Base-by-base conservation (phyloP, 35 echinoderm and acorn worm species). In the Holothuria glaberrima region DNA sequence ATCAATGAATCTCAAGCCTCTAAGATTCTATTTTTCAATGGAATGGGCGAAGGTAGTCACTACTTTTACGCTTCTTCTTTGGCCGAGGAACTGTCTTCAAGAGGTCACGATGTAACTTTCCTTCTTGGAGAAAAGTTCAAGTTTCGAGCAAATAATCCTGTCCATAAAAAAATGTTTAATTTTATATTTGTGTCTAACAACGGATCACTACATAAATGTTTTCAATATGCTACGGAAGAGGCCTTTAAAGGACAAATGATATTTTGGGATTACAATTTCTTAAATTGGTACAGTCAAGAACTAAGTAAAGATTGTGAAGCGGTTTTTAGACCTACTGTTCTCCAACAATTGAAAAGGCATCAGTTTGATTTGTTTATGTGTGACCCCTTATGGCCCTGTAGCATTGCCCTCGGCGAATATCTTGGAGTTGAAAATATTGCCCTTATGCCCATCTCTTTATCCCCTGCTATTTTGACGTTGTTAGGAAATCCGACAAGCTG, bases 1-100 rank as follows among this genome's bases (percentile, higher is more conserved):
- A 54, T 54, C 0, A 54, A 54, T 54, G 50, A 54, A 17, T 54
- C 50, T 54, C 5, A 68, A 30, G 31, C 21, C 31, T 69, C 66
- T 17, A 78, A 44, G 22, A 78, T 78, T 38, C 31, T 69, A 69
- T 30, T 69, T 69, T 78, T 78, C 33, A 78, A 25, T 36, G 74
- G n/a, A 33, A 36, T 48, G 32, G 74, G 74, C 12, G 33, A 48
- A 78, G 74, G 74, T 9, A 78, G 74, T 48, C 74, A 78, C n/a
- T 78, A 78, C n/a, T 78, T 25, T 44, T 26, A 26, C 1, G 74
- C 74, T 1, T 17, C 31, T 18, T 78, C 74, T 13, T 48, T 78
- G 33, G 74, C 33, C 22, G 74, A 78, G 20, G 74, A 78, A 35
- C 74, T 78, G 0, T 44, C 30, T 25, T 9, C 30, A 9, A 33